Percentiles rank a stretch among this genome's conserved stretches.
phyloP scores from a whole-genome alignment of 2,888 invertebrate genomes.

The Dorcus parallelipipedus region DNA sequence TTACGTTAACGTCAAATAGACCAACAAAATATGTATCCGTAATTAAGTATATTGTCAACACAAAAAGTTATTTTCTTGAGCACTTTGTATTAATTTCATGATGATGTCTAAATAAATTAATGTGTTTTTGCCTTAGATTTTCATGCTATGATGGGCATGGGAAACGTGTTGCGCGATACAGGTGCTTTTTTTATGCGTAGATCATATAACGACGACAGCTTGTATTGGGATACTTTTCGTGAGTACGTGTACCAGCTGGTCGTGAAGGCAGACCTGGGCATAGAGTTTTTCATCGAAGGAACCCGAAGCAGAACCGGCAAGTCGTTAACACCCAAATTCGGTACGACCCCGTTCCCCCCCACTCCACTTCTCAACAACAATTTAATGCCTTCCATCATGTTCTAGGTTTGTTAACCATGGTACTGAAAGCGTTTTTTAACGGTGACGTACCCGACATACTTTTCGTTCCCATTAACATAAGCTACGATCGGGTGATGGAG shows the following conservation, averaged over 20 bases:
- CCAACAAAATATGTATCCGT: too few relatives aligned
- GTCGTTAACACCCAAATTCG: slow-evolving; percentile 89
- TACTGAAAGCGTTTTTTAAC: slow-evolving; percentile 76
- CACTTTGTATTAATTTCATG: too few relatives aligned
- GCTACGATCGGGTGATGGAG: slow-evolving; percentile 91
- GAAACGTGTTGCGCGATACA: slow-evolving; percentile 81
- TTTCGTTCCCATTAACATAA: slow-evolving; percentile 92
- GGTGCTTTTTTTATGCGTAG: slow-evolving; percentile 96
- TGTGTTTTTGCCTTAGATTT: slow-evolving; percentile 64
- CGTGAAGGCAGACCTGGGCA: slow-evolving; percentile 68
- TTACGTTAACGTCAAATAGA: too few relatives aligned
- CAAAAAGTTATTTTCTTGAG: too few relatives aligned
- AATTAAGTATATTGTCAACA: too few relatives aligned
- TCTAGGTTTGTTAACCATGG: slow-evolving; percentile 79
- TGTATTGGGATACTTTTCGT: slow-evolving; percentile 93
- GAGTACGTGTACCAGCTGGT: slow-evolving; percentile 86
- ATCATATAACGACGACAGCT: slow-evolving; percentile 76
- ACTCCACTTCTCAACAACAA: too few relatives aligned
- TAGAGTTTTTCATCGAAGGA: slow-evolving; percentile 98
- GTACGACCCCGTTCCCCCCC: slow-evolving; percentile 49
- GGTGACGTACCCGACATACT: slow-evolving; percentile 81
- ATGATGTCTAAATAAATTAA: neutral
- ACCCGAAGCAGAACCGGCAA: slow-evolving; percentile 93
- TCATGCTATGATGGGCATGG: slow-evolving; percentile 87
- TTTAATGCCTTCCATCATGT: slow-evolving; percentile 10